phyloP scores from a whole-genome alignment of 2,888 invertebrate genomes.

The Drosophila meridiana region DNA sequence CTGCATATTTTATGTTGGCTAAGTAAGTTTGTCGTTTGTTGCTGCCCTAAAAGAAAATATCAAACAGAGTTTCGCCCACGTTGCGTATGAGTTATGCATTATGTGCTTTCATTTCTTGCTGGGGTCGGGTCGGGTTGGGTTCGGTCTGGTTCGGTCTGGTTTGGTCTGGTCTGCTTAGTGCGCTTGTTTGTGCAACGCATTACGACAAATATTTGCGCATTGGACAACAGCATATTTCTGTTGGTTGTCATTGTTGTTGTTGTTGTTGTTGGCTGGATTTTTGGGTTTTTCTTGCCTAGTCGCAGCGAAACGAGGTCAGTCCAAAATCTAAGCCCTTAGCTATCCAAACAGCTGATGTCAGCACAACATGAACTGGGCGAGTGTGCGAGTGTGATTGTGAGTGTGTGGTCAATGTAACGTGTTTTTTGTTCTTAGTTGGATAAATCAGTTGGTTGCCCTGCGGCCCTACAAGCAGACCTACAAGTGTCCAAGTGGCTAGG shows the following conservation, averaged over 20 bases:
- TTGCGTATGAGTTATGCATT: slow-evolving; percentile 62
- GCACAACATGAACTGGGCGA: slow-evolving; percentile 45
- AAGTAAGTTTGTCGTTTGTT: slow-evolving; percentile 44
- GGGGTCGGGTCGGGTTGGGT: slow-evolving; percentile 5
- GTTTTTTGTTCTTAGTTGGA: slow-evolving; percentile 47
- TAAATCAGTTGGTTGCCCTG: slow-evolving; percentile 48
- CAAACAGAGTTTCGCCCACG: slow-evolving; percentile 49
- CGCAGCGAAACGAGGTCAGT: slow-evolving; percentile 64
- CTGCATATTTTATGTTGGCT: slow-evolving; percentile 48
- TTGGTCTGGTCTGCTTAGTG: slow-evolving; percentile 21
- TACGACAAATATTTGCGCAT: slow-evolving; percentile 73
- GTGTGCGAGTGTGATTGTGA: slow-evolving; percentile 12
- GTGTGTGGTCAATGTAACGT: slow-evolving; percentile 41
- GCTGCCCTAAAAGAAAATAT: slow-evolving; percentile 46
- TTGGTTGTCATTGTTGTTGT: slow-evolving; percentile 36
- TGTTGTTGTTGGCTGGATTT: slow-evolving; percentile 28
- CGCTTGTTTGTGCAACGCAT: slow-evolving; percentile 67
- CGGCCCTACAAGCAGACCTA: slow-evolving; percentile 40
- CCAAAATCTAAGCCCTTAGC: slow-evolving; percentile 70
- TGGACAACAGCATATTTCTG: slow-evolving; percentile 72
- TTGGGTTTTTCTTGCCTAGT: slow-evolving; percentile 50
- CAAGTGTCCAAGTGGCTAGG: slow-evolving; percentile 37
- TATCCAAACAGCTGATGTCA: slow-evolving; percentile 74
- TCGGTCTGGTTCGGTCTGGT: neutral
- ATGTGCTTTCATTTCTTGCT: slow-evolving; percentile 41